Percentiles rank a stretch among this genome's conserved stretches.
phyloP scores from a whole-genome alignment of 2,113 vertebrate species.

The Tupaia tana region DNA sequence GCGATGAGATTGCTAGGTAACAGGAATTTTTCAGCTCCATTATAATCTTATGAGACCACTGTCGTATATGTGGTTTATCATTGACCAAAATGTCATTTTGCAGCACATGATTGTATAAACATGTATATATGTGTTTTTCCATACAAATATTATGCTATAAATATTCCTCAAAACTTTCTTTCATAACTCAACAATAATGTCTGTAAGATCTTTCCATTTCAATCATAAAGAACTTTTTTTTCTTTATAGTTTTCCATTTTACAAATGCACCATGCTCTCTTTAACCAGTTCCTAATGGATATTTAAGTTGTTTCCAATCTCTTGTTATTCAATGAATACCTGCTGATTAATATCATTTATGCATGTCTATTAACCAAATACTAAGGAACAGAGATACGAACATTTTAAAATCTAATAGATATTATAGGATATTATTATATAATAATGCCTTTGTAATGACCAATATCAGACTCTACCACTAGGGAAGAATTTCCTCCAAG shows the following conservation, averaged over 20 bases:
- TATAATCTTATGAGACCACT: no score
- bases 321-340: not conserved
- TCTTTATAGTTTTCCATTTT: not conserved
- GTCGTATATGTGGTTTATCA: no score
- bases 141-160: not conserved
- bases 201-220: not conserved
- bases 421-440: not conserved
- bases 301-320: not conserved
- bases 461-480: not conserved
- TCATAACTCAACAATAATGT: not conserved
- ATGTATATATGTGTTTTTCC: not conserved
- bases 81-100: no score
- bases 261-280: not conserved
- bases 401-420: not conserved
- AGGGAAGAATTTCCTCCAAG: not conserved
- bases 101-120: not conserved
- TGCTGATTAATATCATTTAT: not conserved
- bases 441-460: not conserved
- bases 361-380: not conserved
- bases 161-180: not conserved
- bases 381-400: not conserved
- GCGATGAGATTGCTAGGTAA: no score
- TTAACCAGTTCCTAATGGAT: not conserved
- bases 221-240: not conserved
- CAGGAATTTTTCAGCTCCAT: no score